Conservation (phyloP, 2,797 vertebrate genomes). For the Hafferia zeledoni region DNA sequence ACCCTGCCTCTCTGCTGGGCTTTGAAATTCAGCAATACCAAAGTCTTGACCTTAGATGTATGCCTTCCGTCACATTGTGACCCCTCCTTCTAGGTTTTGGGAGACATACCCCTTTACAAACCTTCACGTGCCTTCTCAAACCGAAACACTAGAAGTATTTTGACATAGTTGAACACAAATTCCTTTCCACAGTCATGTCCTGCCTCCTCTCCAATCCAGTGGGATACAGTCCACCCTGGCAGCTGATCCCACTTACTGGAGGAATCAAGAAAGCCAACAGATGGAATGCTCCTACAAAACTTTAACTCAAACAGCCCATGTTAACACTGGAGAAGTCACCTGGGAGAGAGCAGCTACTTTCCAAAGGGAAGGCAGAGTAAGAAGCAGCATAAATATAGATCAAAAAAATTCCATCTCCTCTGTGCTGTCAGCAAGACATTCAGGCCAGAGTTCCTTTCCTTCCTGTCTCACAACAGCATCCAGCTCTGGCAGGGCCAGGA, state of each 20-base stretch:
- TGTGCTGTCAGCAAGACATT: neutral
- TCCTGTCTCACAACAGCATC: neutral
- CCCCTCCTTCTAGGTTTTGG: neutral
- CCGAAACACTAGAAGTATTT: neutral
- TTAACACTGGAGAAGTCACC: neutral
- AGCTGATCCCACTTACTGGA: neutral
- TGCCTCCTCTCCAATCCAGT: neutral
- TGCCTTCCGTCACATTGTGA: neutral
- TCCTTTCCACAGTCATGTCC: neutral
- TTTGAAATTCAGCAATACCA: neutral
- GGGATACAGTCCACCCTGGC: neutral
- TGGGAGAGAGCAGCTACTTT: neutral
- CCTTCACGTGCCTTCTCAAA: neutral
- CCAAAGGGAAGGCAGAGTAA: neutral
- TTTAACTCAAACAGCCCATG: neutral
- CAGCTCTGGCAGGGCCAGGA: neutral
- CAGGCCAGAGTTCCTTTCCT: neutral
- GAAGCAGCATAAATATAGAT: neutral
- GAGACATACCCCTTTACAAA: neutral
- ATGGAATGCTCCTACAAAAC: neutral
- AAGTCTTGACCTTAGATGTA: neutral
- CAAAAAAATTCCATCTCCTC: neutral
- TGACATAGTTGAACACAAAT: neutral
- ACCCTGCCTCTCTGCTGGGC: neutral
- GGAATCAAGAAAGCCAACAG: neutral